A percentile compares a stretch with the other conserved stretches of the same genome.
These are phyloP conservation scores for Chrysemys picta DNA, from an alignment of 2,113 vertebrate genomes.

Conservation along the genomic window DNA sequence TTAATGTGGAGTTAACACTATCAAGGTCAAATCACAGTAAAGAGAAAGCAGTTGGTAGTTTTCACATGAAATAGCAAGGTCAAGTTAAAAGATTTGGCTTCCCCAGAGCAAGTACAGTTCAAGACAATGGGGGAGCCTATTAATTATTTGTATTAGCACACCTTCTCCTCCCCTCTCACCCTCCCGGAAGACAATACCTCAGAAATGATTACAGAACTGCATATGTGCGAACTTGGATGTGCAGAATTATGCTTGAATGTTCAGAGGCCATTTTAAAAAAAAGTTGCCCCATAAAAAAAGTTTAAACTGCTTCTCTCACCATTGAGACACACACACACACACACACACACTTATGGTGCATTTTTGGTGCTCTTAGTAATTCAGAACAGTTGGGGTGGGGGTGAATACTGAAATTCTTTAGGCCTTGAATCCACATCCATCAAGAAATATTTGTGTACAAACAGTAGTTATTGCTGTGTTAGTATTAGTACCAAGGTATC, in stretches of 20 bases:
- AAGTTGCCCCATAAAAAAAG: slow-evolving; percentile 54
- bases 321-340: too few relatives aligned
- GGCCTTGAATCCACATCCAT: background rate
- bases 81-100: background rate
- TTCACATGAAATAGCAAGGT: background rate
- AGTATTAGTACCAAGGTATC: background rate
- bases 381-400: background rate
- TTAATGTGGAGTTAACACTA: background rate
- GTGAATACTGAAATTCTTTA: background rate
- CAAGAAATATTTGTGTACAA: slow-evolving; percentile 38
- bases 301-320: background rate
- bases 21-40: background rate
- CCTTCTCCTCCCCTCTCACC: background rate
- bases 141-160: background rate
- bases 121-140: background rate
- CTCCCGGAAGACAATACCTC: background rate
- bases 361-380: slow-evolving; percentile 21
- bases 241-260: slow-evolving; percentile 69
- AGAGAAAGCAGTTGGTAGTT: background rate
- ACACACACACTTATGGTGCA: background rate
- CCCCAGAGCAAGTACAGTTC: rapidly evolving
- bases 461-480: background rate
- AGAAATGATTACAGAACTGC: slow-evolving; percentile 32
- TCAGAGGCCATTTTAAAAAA: slow-evolving; percentile 65
- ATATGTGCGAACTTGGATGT: slow-evolving; percentile 52